Percentiles rank a stretch among this genome's conserved stretches.
Conservation (phyloP, 2,888 invertebrate species). For the Calliopum simillimum region DNA sequence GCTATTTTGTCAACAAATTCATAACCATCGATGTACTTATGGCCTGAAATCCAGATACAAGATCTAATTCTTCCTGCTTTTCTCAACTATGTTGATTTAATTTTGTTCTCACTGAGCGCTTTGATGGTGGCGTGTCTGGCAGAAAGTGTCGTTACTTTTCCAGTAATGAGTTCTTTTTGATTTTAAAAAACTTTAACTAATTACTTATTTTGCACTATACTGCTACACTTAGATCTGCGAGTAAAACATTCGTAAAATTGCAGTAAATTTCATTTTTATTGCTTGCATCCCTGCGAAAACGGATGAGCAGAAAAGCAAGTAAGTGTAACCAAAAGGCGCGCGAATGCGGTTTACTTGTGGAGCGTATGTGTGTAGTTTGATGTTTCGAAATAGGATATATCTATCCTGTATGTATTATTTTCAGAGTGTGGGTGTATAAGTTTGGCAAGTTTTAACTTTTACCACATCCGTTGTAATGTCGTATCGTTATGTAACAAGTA, state of each 20-base stretch:
- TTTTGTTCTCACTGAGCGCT: too few relatives aligned
- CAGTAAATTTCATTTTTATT: conserved; percentile 42
- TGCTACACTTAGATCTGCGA: too few relatives aligned
- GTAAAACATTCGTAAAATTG: conserved; percentile 35
- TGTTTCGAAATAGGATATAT: not conserved
- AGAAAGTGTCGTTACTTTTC: too few relatives aligned
- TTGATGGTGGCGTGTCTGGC: too few relatives aligned
- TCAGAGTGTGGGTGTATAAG: conserved; percentile 13
- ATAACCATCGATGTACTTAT: too few relatives aligned
- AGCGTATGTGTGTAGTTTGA: conserved; percentile 12
- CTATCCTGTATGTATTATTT: not conserved
- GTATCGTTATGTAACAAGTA: not conserved
- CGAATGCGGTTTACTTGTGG: conserved; percentile 28
- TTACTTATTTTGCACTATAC: too few relatives aligned
- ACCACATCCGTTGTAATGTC: conserved; percentile 19
- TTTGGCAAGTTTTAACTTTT: conserved; percentile 2
- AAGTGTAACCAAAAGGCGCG: conserved; percentile 3
- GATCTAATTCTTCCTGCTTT: too few relatives aligned
- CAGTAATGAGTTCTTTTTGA: too few relatives aligned
- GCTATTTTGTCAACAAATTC: too few relatives aligned
- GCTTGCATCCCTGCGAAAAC: conserved; percentile 28
- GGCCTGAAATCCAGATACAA: too few relatives aligned
- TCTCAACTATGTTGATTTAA: too few relatives aligned
- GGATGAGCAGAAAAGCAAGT: not conserved
- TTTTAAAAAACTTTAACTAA: too few relatives aligned